Evolutionary conservation across 2,797 vertebrate species (phyloP).

Genomic region (Enteromius fasciolatus): DNA sequence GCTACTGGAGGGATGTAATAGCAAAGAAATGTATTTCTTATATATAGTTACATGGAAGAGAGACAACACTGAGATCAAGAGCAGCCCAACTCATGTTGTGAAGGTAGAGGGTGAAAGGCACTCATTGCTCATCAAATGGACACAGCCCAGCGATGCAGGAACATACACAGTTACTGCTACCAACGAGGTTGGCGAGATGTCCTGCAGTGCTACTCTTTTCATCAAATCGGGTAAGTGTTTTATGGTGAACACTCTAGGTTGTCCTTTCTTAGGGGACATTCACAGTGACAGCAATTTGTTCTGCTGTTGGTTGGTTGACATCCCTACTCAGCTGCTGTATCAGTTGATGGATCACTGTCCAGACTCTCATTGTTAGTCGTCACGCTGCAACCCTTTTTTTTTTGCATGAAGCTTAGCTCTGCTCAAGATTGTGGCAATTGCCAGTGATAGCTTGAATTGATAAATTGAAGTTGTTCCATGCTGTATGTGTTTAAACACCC

Average conservation of each 20-base stretch:
- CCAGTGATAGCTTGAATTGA: slow-evolving; percentile 12
- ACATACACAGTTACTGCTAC: slow-evolving; percentile 86
- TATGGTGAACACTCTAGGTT: background rate
- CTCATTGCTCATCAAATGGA: slow-evolving; percentile 86
- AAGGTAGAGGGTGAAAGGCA: slow-evolving; percentile 93
- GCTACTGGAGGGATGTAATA: background rate
- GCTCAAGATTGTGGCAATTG: background rate
- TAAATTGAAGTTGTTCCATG: background rate
- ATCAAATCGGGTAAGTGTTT: slow-evolving; percentile 86
- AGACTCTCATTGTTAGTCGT: background rate
- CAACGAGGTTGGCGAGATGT: slow-evolving; percentile 87
- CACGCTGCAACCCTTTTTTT: background rate
- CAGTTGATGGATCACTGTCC: background rate
- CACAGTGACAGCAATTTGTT: background rate
- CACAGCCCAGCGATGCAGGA: slow-evolving; percentile 82
- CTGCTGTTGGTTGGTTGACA: background rate
- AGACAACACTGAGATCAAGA: slow-evolving; percentile 77
- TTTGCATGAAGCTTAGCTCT: slow-evolving; percentile 8
- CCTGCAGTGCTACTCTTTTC: slow-evolving; percentile 83
- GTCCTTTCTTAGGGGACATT: background rate
- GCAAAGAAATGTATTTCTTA: slow-evolving; percentile 4
- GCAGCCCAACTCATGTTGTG: slow-evolving; percentile 76
- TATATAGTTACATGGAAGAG: slow-evolving; percentile 89
- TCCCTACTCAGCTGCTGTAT: background rate
- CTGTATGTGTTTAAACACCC: background rate